Evolutionary conservation across 30 jellyfish, hydroid and myxozoan species (phyloP), one percentile per base, ranked within the genome.

Genomic region (Aurelia aurita complex sp. Pacific): DNA sequence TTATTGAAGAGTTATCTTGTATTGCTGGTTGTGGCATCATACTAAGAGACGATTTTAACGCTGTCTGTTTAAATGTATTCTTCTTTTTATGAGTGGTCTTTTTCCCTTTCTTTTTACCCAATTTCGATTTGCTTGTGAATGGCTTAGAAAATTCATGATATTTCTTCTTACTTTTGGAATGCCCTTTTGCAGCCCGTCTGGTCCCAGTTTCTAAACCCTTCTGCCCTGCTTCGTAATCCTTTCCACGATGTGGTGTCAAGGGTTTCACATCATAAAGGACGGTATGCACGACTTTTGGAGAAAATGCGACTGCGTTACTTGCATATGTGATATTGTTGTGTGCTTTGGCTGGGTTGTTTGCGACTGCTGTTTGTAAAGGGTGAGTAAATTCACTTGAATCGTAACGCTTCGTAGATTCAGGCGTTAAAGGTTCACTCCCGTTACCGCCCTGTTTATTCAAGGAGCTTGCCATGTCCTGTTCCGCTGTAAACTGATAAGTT

Each of bases 261-360:
- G 93, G 93, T 63, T 72, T 73, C 8, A 84, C 93, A 18, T 84
- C 64, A 34, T 84, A 84, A 17, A 84, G 69, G 5, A 84, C 57
- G 6, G 87, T 38, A 15, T 74, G 40, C 12, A 59, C 76, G 36
- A 63, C 79, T 17, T 78, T 78, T 3, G 40, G 70, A 61, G 57
- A 46, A 46, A 46, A 46, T 9, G 5, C 57, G 8, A 46, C 57
- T 46, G 14, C 8, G 2, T 46, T 46, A 46, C 57, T 46, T 46
- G 57, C 57, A 9, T 46, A 9, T 46, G 14, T 9, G 14, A 46
- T 9, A 9, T 7, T 46, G 8, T 46, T 46, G 57, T 46, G 6
- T 46, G 57, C 1, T 46, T 13, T 46, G 6, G 14, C 57, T 46
- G 57, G 15, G 57, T 46, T 46, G 57, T 46, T 46, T 46, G 57